Percentiles rank a stretch among this genome's conserved stretches.
Conservation (phyloP, 2,113 vertebrate species). For the Arizona elegans region DNA sequence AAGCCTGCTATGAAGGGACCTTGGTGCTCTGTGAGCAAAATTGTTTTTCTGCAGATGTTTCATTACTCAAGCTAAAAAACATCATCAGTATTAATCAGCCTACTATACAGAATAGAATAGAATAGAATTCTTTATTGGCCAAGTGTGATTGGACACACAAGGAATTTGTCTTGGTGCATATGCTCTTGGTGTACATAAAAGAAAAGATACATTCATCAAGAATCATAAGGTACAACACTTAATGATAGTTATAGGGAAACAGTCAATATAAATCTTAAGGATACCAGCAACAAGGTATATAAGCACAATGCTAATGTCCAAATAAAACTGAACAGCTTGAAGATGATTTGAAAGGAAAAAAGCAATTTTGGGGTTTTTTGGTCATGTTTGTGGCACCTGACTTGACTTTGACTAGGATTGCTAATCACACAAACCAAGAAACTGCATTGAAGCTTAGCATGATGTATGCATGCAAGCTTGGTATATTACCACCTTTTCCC, state of each 20-base stretch:
- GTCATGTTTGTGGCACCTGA: background rate
- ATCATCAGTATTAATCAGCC: background rate
- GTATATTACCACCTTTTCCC: background rate
- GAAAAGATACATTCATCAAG: too few species aligned
- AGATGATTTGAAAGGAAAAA: background rate
- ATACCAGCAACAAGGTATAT: background rate
- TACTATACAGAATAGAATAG: background rate
- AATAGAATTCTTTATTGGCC: too few species aligned
- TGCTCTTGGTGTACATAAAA: too few species aligned
- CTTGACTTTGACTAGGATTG: background rate
- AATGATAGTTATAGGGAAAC: too few species aligned
- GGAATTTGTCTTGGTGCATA: too few species aligned
- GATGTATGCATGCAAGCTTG: background rate
- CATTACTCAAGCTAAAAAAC: background rate
- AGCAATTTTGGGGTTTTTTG: background rate
- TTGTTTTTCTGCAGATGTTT: background rate
- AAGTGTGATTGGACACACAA: too few species aligned
- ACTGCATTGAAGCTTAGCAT: background rate
- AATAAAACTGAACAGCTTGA: background rate
- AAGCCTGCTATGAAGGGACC: background rate
- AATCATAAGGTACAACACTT: too few species aligned
- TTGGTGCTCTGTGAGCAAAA: background rate
- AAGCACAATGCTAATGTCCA: background rate
- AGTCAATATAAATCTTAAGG: too few species aligned
- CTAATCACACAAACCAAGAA: background rate